Evolutionary conservation across 2,797 vertebrate genomes (phyloP).

Genomic region (Lerista edwardsae): DNA sequence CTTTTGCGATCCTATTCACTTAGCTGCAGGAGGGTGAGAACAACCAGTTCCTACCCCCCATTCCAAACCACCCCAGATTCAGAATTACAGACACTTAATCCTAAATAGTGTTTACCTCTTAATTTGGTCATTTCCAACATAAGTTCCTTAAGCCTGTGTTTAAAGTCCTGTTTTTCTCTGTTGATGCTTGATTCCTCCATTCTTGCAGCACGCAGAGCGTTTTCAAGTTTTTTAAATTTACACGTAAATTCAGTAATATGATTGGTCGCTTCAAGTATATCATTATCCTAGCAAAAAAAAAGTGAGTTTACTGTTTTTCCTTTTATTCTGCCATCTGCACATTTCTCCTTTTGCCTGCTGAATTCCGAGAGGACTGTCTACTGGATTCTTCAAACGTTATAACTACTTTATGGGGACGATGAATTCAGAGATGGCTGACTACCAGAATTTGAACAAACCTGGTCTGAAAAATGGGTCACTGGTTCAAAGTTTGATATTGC

Average conservation of each 20-base stretch:
- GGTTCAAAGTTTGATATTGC: background rate
- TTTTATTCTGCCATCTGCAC: background rate
- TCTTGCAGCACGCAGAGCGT: constrained; percentile 70
- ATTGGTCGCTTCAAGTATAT: constrained; percentile 82
- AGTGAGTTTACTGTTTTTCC: background rate
- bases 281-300: constrained; percentile 81
- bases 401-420: background rate
- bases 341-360: background rate
- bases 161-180: constrained; percentile 81
- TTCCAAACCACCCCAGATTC: no score
- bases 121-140: constrained; percentile 75
- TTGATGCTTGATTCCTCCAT: constrained; percentile 71
- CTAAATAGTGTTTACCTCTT: constrained; percentile 78
- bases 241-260: constrained; percentile 79
- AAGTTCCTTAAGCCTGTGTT: constrained; percentile 74
- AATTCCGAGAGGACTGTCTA: background rate
- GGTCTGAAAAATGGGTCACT: background rate
- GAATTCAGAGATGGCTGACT: background rate
- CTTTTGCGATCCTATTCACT: no score
- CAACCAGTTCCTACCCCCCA: no score
- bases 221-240: constrained; percentile 78
- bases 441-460: background rate
- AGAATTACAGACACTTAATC: background rate
- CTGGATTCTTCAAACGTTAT: background rate
- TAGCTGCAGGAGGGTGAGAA: background rate